Conservation (phyloP, 2,888 invertebrate species). For the Cyclophora albipunctata region DNA sequence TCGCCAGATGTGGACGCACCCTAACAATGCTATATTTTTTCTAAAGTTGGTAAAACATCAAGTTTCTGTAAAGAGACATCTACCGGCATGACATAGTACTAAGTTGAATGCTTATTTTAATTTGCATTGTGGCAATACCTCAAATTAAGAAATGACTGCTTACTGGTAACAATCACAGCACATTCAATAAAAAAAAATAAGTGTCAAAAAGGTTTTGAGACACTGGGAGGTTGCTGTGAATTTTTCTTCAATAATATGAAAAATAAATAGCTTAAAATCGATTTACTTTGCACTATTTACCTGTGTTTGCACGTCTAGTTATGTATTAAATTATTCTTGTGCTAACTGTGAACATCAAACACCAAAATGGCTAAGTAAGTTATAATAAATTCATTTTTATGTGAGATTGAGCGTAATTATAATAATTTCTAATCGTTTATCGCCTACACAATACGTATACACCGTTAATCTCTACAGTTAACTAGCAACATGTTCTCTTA, state of each 20-base stretch:
- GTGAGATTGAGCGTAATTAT: not conserved
- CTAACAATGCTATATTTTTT: too few relatives aligned
- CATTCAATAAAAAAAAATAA: not conserved
- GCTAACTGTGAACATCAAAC: constrained; percentile 16
- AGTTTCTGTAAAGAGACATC: too few relatives aligned
- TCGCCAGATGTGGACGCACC: too few relatives aligned
- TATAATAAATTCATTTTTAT: constrained; percentile 19
- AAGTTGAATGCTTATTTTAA: too few relatives aligned
- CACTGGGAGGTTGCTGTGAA: not conserved
- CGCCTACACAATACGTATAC: constrained; percentile 16
- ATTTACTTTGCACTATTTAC: not conserved
- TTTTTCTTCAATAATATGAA: not conserved
- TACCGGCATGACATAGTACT: too few relatives aligned
- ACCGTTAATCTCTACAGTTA: too few relatives aligned
- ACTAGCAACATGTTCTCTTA: too few relatives aligned
- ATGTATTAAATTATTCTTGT: constrained; percentile 33
- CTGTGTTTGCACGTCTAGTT: constrained; percentile 6
- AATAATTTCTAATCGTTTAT: not conserved
- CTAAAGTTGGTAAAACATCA: too few relatives aligned
- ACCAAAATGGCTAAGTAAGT: constrained; percentile 66
- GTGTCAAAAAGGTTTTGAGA: not conserved
- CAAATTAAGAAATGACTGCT: too few relatives aligned
- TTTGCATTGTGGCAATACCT: too few relatives aligned
- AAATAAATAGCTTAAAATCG: not conserved
- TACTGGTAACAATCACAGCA: too few relatives aligned